A percentile compares a stretch with the other conserved stretches of the same genome.
These are phyloP conservation scores for Trogon surrucura DNA, from an alignment of 2,113 vertebrate species.

Conservation along the genomic window DNA sequence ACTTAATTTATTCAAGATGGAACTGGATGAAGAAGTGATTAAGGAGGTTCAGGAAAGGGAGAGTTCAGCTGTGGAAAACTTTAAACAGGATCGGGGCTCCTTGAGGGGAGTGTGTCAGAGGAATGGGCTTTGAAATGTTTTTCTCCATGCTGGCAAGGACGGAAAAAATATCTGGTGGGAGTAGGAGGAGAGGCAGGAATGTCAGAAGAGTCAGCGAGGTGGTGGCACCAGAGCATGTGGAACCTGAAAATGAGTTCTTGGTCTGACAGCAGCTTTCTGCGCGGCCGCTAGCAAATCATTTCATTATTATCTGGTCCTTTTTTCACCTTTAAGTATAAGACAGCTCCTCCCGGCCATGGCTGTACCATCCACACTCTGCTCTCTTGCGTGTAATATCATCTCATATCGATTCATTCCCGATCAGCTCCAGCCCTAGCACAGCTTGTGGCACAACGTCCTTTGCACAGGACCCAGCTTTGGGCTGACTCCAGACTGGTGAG, in stretches of 20 bases:
- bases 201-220: rapidly evolving
- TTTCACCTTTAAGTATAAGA: neutral
- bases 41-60: neutral
- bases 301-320: neutral
- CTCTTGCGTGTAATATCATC: neutral
- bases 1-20: slow-evolving; percentile 71
- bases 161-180: neutral
- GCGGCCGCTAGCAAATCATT: neutral
- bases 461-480: neutral
- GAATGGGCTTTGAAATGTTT: neutral
- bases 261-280: neutral
- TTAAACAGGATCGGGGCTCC: neutral
- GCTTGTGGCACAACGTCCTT: rapidly evolving
- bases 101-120: neutral
- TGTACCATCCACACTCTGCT: neutral
- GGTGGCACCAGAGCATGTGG: neutral
- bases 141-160: neutral
- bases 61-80: slow-evolving; percentile 10
- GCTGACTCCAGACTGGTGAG: neutral
- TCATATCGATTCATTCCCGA: rapidly evolving
- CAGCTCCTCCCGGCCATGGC: rapidly evolving
- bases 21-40: slow-evolving; percentile 16
- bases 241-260: neutral
- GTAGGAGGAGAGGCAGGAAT: neutral
- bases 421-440: neutral